Evolutionary conservation across 2,888 invertebrate species (phyloP), one percentile per base, ranked within the genome.

Genomic region (Acleris holmiana): DNA sequence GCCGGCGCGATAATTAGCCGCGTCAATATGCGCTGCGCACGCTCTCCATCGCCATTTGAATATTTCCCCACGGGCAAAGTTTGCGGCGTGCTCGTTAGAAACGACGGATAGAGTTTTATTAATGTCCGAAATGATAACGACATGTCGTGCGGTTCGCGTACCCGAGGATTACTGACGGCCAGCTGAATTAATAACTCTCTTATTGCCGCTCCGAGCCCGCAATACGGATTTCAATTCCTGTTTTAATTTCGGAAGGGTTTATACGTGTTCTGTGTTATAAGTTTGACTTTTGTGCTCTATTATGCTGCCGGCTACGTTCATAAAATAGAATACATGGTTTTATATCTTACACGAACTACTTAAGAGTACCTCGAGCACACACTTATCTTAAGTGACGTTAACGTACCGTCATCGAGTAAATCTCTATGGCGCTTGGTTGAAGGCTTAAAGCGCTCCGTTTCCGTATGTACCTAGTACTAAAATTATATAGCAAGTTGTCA

Each of bases 41-140:
- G 74, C 69, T 70, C 74, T 74, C 71, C 73, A 68, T 69, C 73
- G 72, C 74, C 74, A 82, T 84, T 83, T 79, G 78, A 85, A 86
- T 84, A 85, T 83, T 80, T 83, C 82, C 82, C 80, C 68, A 69
- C 71, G 79, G 79, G 69, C 73, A 40, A 85, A 85, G 79, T 88
- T 86, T 79, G 80, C 73, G 76, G 78, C 70, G 69, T 70, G 73
- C 78, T 82, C 76, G 79, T 82, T 83, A 82, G 76, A 82, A 81
- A 76, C 73, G 71, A 73, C 69, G 78, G 78, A 79, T 82, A 82
- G 79, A 85, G 83, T 88, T 86, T 86, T 88, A 86, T 84, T 85
- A 85, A 86, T 87, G 83, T 84, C 81, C 80, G 77, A 86, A 88
- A 87, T 86, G 79, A 86, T 87, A 87, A 87, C 82, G 85, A 86